Evolutionary conservation across 2,888 invertebrate species (phyloP), one percentile per base, ranked within the genome.

Genomic region (Diarsia rubi): DNA sequence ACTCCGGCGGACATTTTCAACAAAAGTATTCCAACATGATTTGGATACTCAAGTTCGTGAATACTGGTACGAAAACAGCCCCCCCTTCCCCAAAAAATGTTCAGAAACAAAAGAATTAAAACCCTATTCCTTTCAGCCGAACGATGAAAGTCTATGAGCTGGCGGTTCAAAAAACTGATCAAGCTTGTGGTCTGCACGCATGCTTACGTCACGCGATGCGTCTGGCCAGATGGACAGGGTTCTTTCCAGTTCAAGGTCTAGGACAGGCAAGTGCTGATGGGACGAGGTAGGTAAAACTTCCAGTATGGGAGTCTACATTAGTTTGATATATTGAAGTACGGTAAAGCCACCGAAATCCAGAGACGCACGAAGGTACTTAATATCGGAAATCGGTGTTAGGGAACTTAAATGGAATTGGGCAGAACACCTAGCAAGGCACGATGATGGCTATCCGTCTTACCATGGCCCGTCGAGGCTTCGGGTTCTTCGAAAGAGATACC

Each of bases 191-290:
- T 9, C 73, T 93, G 42, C 90, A 92, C 45, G 67, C 65, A 0
- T 89, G 90, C 49, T 69, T 93, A 14, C 88, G 91, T 11, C 85
- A 89, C 19, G 79, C 88, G 0, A 79, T 93, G 88, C 83, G 84
- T 0, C 68, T 92, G 0, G 88, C 89, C n/a, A 89, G 92, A 16
- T 92, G 90, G 89, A 78, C 82, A 0, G 94, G 94, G 0, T 84
- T 90, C 45, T 93, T 93, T 47, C 93, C 93, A 0, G 89, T 94
- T 0, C 90, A 91, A 47, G 91, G 91, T 1, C 81, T 93, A 47
- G 77, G 83, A 0, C 81, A 88, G 19, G 31, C 71, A 0, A 69
- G 62, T 45, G 77, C 84, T 72, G 73, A 75, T 42, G 21, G 74
- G 16, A 71, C 89, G 6, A 90, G 88, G 93, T 93, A 83, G 31